A percentile compares a stretch with the other conserved stretches of the same genome.
phyloP scores from a whole-genome alignment of 2,113 vertebrate genomes.

The Corythornis madagascariensis region DNA sequence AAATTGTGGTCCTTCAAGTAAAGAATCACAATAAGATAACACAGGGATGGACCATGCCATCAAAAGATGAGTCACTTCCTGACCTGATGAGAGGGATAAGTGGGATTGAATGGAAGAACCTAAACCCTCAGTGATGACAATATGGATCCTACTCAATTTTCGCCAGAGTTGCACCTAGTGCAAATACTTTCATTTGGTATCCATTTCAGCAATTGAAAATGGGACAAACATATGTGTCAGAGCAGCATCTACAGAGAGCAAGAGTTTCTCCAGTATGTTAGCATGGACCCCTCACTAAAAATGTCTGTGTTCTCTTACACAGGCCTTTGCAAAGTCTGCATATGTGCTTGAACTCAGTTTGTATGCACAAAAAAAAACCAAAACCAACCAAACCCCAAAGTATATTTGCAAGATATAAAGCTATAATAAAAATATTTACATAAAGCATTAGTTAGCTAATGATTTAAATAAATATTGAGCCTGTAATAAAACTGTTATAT shows the following conservation, averaged over 20 bases:
- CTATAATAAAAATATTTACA: conserved; percentile 1
- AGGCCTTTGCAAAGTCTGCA: neutral
- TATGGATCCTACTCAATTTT: rapidly evolving
- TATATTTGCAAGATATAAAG: neutral
- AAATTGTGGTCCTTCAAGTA: too few species aligned
- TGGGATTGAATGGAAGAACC: neutral
- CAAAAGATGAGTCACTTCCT: too few species aligned
- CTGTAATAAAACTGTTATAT: conserved; percentile 34
- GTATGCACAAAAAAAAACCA: neutral
- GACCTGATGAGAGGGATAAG: too few species aligned
- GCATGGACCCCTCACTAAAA: neutral
- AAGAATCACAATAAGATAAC: too few species aligned
- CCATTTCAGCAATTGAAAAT: neutral
- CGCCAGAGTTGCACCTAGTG: neutral
- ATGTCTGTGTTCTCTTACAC: neutral
- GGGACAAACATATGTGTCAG: neutral
- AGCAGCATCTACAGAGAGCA: neutral
- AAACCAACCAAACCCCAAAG: neutral
- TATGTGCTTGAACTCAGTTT: neutral
- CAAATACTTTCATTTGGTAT: neutral
- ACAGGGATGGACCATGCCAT: too few species aligned
- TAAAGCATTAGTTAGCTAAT: neutral
- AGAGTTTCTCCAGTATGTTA: neutral
- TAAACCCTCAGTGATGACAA: neutral
- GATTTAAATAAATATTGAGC: conserved; percentile 42